Evolutionary conservation across 2,113 vertebrate species (phyloP).

Genomic region (Phoenicopterus ruber): DNA sequence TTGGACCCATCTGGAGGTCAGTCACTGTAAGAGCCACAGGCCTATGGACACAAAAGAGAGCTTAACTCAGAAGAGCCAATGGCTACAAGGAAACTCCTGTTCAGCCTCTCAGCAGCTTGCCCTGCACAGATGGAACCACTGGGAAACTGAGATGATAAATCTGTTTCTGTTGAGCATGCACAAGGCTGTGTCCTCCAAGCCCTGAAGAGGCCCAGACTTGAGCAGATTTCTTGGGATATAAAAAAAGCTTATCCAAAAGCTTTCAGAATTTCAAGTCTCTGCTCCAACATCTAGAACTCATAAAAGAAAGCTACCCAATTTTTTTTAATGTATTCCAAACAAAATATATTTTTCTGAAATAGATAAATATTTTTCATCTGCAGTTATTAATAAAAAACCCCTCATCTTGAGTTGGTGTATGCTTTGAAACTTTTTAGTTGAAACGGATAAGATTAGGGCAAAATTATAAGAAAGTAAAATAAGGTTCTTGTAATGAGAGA

Average conservation of each 20-base stretch:
- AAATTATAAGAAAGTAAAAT: background rate
- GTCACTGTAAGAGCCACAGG: background rate
- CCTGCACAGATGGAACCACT: background rate
- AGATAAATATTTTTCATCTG: background rate
- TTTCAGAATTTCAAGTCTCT: background rate
- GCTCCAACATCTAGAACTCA: background rate
- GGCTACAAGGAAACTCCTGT: constrained; percentile 15
- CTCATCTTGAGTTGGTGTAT: background rate
- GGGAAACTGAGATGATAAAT: background rate
- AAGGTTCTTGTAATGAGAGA: background rate
- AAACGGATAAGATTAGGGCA: background rate
- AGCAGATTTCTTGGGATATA: background rate
- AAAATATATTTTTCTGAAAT: background rate
- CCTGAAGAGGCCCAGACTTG: background rate
- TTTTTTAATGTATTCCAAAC: background rate
- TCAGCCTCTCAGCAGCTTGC: background rate
- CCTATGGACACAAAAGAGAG: background rate
- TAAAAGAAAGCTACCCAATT: background rate
- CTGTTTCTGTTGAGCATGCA: background rate
- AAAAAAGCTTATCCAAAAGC: background rate
- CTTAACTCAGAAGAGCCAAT: background rate
- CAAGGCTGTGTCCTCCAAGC: background rate
- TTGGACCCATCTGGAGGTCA: background rate
- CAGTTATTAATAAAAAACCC: background rate
- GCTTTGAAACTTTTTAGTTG: background rate